Evolutionary conservation across 2,888 invertebrate species (phyloP).

Genomic region (Yponomeuta plumbellus): DNA sequence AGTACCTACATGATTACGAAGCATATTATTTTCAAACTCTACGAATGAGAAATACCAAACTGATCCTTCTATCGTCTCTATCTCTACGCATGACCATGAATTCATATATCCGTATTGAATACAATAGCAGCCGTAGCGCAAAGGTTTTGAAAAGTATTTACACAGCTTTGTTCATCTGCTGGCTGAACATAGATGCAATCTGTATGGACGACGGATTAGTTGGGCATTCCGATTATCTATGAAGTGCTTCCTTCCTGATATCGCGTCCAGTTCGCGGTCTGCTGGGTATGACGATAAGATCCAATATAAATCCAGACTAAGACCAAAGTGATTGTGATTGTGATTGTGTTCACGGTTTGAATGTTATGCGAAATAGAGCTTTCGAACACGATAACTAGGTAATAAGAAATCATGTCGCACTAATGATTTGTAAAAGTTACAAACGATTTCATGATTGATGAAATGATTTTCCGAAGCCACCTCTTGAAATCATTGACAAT

Average conservation of each 20-base stretch:
- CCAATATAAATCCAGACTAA: too few relatives aligned
- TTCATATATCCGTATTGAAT: slow-evolving; percentile 5
- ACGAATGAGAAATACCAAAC: not conserved
- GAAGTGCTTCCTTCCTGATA: not conserved
- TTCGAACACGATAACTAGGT: too few relatives aligned
- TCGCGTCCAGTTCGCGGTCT: not conserved
- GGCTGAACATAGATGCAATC: not conserved
- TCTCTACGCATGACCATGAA: not conserved
- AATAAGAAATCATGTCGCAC: too few relatives aligned
- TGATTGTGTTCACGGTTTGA: too few relatives aligned
- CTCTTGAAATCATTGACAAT: too few relatives aligned
- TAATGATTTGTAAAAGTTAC: too few relatives aligned
- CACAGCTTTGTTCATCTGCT: not conserved
- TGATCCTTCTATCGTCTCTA: not conserved
- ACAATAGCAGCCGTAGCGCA: not conserved
- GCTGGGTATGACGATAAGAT: too few relatives aligned
- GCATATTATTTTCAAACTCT: not conserved
- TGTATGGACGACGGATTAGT: not conserved
- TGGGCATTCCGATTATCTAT: not conserved
- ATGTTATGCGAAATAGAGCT: too few relatives aligned
- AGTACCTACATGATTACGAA: not conserved
- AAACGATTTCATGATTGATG: too few relatives aligned
- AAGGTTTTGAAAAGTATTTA: not conserved
- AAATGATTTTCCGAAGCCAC: too few relatives aligned
- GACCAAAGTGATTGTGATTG: too few relatives aligned